Conservation (phyloP, 1,140 invertebrate species). For the Leptinotarsa texana region DNA sequence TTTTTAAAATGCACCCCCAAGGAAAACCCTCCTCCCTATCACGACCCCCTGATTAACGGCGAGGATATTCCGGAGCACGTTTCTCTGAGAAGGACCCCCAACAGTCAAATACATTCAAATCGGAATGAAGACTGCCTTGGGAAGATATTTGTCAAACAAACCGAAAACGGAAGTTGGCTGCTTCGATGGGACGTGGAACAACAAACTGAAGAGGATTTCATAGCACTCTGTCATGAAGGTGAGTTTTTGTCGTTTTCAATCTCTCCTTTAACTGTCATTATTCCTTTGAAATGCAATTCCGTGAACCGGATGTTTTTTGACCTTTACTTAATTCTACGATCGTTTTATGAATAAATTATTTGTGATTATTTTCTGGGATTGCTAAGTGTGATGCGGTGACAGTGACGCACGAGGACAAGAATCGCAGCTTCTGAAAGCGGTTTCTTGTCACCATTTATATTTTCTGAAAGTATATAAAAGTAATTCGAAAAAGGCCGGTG, state of each 20-base stretch:
- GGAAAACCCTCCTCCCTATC: slow-evolving; percentile 23
- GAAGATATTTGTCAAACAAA: slow-evolving; percentile 38
- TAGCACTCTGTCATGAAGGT: slow-evolving; percentile 48
- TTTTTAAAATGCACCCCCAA: slow-evolving; percentile 42
- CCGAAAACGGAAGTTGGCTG: slow-evolving; percentile 42
- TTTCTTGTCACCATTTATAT: too few species aligned
- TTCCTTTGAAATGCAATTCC: slow-evolving; percentile 18
- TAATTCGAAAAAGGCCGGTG: too few species aligned
- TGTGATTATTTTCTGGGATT: slow-evolving; percentile 1
- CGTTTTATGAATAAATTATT: slow-evolving; percentile 19
- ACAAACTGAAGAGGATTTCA: slow-evolving; percentile 46
- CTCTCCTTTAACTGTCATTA: not conserved
- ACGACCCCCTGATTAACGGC: slow-evolving; percentile 12
- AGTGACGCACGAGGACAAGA: too few species aligned
- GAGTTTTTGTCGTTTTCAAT: slow-evolving; percentile 22
- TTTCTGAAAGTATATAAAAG: too few species aligned
- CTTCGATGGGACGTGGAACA: slow-evolving; percentile 42
- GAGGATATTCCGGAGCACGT: slow-evolving; percentile 9
- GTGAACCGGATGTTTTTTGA: slow-evolving; percentile 22
- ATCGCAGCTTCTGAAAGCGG: too few species aligned
- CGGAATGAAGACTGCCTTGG: slow-evolving; percentile 23
- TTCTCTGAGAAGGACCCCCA: slow-evolving; percentile 26
- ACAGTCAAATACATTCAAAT: slow-evolving; percentile 19
- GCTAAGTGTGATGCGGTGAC: not conserved
- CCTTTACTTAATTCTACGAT: slow-evolving; percentile 18